Evolutionary conservation across 2,888 invertebrate genomes (phyloP).

Genomic region (Xanthia icteritia): DNA sequence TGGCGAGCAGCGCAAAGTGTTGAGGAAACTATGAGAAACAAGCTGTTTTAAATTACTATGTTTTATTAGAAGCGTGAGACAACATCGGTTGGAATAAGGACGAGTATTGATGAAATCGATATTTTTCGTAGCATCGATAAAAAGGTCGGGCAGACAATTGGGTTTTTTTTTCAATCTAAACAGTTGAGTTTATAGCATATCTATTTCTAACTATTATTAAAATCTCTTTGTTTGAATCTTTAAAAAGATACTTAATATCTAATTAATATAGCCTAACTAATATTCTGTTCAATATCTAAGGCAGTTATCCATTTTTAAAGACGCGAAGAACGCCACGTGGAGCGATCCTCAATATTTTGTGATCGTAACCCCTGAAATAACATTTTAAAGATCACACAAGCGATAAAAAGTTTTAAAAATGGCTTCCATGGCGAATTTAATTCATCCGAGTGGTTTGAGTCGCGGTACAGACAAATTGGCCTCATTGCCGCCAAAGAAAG

Average conservation of each 20-base stretch:
- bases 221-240: not conserved
- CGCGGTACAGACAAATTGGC: constrained; percentile 81
- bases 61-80: not conserved
- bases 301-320: not conserved
- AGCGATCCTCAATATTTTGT: constrained; percentile 2
- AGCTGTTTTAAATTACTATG: constrained; percentile 12
- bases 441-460: constrained; percentile 75
- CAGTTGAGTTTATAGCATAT: not conserved
- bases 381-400: constrained; percentile 16
- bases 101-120: not conserved
- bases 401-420: constrained; percentile 55
- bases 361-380: constrained; percentile 8
- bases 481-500: constrained; percentile 79
- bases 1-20: constrained; percentile 19
- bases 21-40: constrained; percentile 27
- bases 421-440: constrained; percentile 75
- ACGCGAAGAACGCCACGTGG: not conserved
- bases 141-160: not conserved
- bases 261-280: not conserved
- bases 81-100: not conserved
- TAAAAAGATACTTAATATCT: not conserved
- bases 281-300: not conserved
- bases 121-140: not conserved
- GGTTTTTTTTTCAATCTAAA: not conserved
- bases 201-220: not conserved